phyloP scores from a whole-genome alignment of 2,888 invertebrate genomes.

The Notocelia uddmanniana region DNA sequence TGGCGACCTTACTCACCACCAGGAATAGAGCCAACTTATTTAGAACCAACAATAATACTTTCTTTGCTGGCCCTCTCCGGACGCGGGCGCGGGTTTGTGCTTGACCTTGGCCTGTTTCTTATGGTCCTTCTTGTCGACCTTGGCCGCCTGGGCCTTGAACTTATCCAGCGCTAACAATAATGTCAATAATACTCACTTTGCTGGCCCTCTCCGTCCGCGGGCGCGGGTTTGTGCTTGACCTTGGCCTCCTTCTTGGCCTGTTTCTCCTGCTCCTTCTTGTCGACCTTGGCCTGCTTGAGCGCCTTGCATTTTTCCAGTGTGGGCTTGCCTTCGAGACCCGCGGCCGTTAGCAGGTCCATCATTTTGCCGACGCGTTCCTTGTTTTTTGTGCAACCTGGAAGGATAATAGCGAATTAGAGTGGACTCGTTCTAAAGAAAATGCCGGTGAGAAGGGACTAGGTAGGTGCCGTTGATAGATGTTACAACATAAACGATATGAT shows the following conservation, averaged over 20 bases:
- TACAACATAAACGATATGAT: too few relatives aligned
- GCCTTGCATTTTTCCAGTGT: conserved; percentile 78
- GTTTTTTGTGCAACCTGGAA: conserved; percentile 81
- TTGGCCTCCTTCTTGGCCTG: conserved; percentile 76
- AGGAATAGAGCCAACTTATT: too few relatives aligned
- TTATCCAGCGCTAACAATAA: neutral
- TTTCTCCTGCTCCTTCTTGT: conserved; percentile 77
- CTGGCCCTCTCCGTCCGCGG: conserved; percentile 53
- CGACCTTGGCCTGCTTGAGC: conserved; percentile 73
- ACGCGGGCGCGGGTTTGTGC: conserved; percentile 68
- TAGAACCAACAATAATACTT: neutral
- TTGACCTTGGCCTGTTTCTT: conserved; percentile 76
- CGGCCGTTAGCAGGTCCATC: conserved; percentile 72
- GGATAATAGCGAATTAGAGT: neutral
- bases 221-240: conserved; percentile 71
- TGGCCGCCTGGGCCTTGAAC: conserved; percentile 70
- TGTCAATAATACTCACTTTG: conserved; percentile 15
- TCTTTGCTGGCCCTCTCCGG: conserved; percentile 41
- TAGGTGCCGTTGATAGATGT: too few relatives aligned
- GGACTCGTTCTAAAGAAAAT: neutral
- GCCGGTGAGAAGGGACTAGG: too few relatives aligned
- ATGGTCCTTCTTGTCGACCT: conserved; percentile 71
- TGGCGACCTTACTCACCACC: too few relatives aligned
- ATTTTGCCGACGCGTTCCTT: conserved; percentile 82
- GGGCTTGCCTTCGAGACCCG: conserved; percentile 83